phyloP scores from a whole-genome alignment of 2,113 vertebrate species.

The Motacilla tschutschensis region DNA sequence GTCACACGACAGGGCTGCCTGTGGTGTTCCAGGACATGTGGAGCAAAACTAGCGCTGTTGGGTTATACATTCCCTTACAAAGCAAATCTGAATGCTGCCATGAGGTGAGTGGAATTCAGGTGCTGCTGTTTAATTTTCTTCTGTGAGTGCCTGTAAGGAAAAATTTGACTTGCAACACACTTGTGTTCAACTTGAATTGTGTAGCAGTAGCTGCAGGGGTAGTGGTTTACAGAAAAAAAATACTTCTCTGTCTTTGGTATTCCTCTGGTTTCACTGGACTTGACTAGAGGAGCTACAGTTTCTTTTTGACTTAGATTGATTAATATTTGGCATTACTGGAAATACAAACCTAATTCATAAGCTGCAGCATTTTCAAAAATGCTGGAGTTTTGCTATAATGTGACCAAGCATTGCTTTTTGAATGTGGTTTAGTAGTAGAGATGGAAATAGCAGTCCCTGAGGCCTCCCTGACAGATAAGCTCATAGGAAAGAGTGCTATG shows the following conservation, averaged over 20 bases:
- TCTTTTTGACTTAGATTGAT: background rate
- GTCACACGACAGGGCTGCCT: background rate
- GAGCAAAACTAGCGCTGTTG: background rate
- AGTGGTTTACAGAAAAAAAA: background rate
- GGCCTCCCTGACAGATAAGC: background rate
- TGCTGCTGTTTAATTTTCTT: background rate
- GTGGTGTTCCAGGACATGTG: background rate
- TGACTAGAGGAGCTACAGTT: background rate
- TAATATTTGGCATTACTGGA: background rate
- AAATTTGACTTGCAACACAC: background rate
- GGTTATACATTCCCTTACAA: background rate
- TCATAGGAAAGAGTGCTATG: background rate
- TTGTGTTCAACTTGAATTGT: background rate
- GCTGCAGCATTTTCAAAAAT: background rate
- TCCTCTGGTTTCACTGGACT: background rate
- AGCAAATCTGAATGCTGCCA: background rate
- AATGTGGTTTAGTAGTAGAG: background rate
- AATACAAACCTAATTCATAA: background rate
- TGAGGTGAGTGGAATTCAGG: background rate
- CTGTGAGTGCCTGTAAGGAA: background rate
- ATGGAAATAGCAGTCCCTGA: background rate
- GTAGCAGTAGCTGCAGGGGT: background rate
- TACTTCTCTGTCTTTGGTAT: background rate
- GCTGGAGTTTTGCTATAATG: background rate
- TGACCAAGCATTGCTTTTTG: background rate